These are phyloP conservation scores for Apostichopus parvimensis DNA, from an alignment of 35 echinoderm and acorn worm species.

Conservation along the genomic window DNA sequence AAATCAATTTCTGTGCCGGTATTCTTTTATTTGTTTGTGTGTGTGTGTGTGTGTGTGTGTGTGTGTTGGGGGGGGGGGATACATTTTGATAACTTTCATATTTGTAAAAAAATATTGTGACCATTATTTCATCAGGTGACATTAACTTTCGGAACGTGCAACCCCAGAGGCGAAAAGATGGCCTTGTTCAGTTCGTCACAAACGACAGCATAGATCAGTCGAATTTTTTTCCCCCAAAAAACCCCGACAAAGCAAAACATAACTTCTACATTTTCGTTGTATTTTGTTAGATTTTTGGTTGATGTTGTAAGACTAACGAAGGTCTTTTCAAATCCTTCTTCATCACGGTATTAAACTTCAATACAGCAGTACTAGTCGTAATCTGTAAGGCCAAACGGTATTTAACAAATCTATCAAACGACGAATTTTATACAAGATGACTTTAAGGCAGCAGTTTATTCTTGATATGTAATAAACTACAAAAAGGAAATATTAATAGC, in stretches of 20 bases:
- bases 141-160: neutral
- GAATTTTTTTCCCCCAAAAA: neutral
- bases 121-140: neutral
- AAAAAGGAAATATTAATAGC: too few relatives aligned
- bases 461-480: too few relatives aligned
- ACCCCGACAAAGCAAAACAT: neutral
- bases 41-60: neutral
- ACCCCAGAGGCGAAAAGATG: neutral
- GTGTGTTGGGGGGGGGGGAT: neutral
- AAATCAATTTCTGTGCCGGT: neutral
- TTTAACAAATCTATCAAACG: neutral
- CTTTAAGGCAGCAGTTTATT: too few relatives aligned
- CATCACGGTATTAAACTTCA: neutral
- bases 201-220: too few relatives aligned
- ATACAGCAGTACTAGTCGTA: neutral
- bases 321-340: neutral
- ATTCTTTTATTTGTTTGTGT: neutral
- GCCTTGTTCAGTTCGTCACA: neutral
- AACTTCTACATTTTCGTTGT: neutral
- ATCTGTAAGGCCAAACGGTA: neutral
- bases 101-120: neutral
- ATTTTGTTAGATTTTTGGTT: neutral
- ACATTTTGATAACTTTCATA: neutral
- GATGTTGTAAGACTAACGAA: neutral
- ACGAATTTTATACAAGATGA: too few relatives aligned